These are phyloP conservation scores for Sarcophaga caerulescens DNA, from an alignment of 2,888 invertebrate species.

Conservation along the genomic window DNA sequence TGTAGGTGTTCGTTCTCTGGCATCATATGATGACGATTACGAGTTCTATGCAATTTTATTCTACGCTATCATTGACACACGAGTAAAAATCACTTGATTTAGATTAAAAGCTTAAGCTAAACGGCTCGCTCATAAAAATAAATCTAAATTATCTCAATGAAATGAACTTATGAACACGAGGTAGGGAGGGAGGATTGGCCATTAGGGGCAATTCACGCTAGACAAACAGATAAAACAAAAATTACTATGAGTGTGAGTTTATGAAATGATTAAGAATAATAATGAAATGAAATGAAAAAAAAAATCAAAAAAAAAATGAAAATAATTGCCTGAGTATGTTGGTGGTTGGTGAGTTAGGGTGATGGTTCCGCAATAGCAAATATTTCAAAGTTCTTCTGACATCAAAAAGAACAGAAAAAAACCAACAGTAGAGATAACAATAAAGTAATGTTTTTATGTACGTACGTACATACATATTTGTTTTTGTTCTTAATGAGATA, in stretches of 20 bases:
- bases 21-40: background rate
- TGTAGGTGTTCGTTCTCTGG: no score
- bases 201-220: background rate
- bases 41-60: background rate
- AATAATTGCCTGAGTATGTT: background rate
- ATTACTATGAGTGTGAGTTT: no score
- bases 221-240: background rate
- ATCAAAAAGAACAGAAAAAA: background rate
- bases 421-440: background rate
- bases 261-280: no score
- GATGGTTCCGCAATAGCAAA: background rate
- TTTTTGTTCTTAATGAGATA: background rate
- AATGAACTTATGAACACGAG: slow-evolving; percentile 14
- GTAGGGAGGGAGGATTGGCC: slow-evolving; percentile 18
- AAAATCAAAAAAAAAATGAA: no score
- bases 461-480: no score
- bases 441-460: background rate
- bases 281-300: no score
- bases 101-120: slow-evolving; percentile 28
- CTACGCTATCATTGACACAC: background rate
- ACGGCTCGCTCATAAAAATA: slow-evolving; percentile 6
- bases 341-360: background rate
- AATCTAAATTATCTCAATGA: slow-evolving; percentile 34
- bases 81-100: background rate
- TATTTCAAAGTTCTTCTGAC: background rate